Percentiles rank a stretch among this genome's conserved stretches.
phyloP scores from a whole-genome alignment of 2,888 invertebrate species.

The Thysanoteuthis rhombus region DNA sequence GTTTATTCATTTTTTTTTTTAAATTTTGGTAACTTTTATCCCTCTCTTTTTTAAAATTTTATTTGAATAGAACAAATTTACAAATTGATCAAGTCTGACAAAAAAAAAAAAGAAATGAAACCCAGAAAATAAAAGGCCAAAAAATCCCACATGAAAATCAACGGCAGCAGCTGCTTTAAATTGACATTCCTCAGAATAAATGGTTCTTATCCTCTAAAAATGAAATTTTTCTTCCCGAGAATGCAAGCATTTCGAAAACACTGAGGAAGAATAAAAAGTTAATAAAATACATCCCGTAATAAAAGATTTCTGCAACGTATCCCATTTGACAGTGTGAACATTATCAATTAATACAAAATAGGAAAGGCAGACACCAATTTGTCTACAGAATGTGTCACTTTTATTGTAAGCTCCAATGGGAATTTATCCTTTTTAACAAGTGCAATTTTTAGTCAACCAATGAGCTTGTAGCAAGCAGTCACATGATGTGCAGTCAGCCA shows the following conservation, averaged over 20 bases:
- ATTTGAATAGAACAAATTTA: neutral
- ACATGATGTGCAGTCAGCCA: neutral
- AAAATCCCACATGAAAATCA: neutral
- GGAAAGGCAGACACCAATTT: conserved; percentile 12
- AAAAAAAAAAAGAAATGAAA: neutral
- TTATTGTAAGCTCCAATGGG: neutral
- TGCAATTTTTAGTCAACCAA: neutral
- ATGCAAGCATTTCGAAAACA: neutral
- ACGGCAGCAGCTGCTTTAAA: neutral
- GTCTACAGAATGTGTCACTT: conserved; percentile 12
- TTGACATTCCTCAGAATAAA: neutral
- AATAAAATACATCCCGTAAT: neutral
- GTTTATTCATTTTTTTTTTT: no score
- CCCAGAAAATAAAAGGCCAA: neutral
- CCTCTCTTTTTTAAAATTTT: no score
- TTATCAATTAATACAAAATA: conserved; percentile 12
- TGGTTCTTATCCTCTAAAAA: neutral
- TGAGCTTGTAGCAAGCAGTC: neutral
- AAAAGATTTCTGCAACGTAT: conserved; percentile 12
- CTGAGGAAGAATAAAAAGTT: neutral
- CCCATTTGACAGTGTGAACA: neutral
- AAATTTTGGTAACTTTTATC: neutral
- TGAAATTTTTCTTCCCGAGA: neutral
- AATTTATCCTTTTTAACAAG: neutral
- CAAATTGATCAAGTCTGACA: neutral